A percentile compares a stretch with the other conserved stretches of the same genome.
Evolutionary conservation across 2,797 vertebrate species (phyloP).

Genomic region (Crenuchus spilurus): DNA sequence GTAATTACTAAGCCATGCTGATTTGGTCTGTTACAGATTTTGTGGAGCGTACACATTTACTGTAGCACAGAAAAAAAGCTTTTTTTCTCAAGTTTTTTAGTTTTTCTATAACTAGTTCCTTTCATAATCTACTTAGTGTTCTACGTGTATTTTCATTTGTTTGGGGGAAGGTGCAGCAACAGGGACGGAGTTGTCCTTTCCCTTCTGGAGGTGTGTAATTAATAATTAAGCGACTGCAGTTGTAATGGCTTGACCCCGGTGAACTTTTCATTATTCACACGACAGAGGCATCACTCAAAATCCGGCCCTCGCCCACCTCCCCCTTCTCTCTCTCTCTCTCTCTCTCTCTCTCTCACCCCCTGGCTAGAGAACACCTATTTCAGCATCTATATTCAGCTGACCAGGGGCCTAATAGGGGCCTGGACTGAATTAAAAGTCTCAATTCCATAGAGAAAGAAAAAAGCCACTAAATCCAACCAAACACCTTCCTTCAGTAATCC

Average conservation of each 20-base stretch:
- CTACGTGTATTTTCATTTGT: conserved; percentile 23
- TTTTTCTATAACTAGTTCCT: neutral
- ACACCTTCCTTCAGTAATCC: conserved; percentile 48
- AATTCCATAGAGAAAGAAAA: conserved; percentile 54
- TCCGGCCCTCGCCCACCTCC: conserved; percentile 75
- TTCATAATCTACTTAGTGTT: neutral
- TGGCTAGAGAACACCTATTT: conserved; percentile 78
- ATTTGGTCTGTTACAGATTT: conserved; percentile 49
- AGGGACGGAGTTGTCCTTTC: conserved; percentile 84
- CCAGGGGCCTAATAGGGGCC: conserved; percentile 70
- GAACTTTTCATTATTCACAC: conserved; percentile 94
- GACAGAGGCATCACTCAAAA: conserved; percentile 92
- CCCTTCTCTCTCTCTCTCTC: conserved; percentile 4
- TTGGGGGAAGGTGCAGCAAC: conserved; percentile 72
- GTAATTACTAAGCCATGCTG: conserved; percentile 78
- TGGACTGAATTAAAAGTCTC: conserved; percentile 73
- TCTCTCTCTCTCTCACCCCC: conserved; percentile 57
- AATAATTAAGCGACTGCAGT: conserved; percentile 92
- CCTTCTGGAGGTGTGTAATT: conserved; percentile 95
- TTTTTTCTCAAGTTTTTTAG: neutral
- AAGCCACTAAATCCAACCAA: conserved; percentile 44
- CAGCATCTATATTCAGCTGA: conserved; percentile 81
- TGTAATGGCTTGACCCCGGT: conserved; percentile 94
- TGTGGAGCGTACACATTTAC: neutral
- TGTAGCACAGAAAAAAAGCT: conserved; percentile 3